Conservation (phyloP, 2,113 vertebrate genomes). For the Myotis davidii region DNA sequence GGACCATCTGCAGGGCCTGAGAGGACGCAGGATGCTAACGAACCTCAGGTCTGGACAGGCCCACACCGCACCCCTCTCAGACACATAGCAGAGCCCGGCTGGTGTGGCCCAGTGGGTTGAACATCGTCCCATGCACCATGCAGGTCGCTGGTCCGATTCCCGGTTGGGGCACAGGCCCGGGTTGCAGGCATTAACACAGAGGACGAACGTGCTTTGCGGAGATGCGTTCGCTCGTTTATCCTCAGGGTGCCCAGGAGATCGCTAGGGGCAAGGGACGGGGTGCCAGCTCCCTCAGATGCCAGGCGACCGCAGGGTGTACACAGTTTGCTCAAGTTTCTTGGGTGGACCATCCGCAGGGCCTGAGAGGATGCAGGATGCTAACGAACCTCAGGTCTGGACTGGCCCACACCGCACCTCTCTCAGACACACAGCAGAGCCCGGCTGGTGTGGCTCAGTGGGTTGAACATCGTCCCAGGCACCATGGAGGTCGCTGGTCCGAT, state of each 20-base stretch:
- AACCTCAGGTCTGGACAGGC: not conserved
- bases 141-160: no score
- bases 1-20: not conserved
- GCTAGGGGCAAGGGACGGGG: not conserved
- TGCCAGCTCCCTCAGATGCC: not conserved
- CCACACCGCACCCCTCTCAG: not conserved
- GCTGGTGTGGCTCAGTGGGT: no score
- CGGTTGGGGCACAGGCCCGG: no score
- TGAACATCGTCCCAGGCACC: no score
- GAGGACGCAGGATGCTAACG: no score
- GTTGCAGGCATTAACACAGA: not conserved
- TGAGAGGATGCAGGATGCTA: no score
- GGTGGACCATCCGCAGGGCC: not conserved
- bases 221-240: slow-evolving; percentile 2
- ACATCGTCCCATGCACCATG: no score
- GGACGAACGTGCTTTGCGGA: not conserved
- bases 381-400: not conserved
- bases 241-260: not conserved
- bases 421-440: no score
- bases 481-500: no score
- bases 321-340: not conserved
- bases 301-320: not conserved
- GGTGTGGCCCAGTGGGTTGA: no score
- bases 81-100: no score
- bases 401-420: not conserved